Percentiles rank a stretch among this genome's conserved stretches.
phyloP scores from a whole-genome alignment of 2,113 vertebrate species.

The Natator depressus region DNA sequence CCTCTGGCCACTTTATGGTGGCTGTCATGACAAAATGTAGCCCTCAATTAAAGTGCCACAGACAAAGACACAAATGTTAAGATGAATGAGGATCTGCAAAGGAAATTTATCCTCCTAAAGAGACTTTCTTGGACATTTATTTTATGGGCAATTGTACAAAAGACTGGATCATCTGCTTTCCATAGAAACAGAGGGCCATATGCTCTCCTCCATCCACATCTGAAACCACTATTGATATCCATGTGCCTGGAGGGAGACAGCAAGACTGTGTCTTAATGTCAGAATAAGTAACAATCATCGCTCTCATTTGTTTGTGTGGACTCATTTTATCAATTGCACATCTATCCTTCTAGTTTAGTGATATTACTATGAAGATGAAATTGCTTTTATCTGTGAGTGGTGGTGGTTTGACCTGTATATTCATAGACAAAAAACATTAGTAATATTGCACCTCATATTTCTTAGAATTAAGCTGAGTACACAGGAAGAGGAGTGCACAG shows the following conservation, averaged over 20 bases:
- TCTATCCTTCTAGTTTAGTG: not conserved
- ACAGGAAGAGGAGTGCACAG: slow-evolving; percentile 40
- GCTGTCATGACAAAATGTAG: not conserved
- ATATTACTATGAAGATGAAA: slow-evolving; percentile 20
- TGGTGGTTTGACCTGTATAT: slow-evolving; percentile 36
- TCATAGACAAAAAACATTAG: not conserved
- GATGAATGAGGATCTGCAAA: not conserved
- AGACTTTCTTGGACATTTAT: not conserved
- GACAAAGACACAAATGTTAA: accelerated
- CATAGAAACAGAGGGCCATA: not conserved
- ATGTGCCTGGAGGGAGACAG: not conserved
- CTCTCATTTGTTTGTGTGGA: slow-evolving; percentile 17
- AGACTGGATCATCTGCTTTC: not conserved
- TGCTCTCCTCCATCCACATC: not conserved
- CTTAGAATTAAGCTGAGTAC: not conserved
- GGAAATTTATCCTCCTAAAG: not conserved
- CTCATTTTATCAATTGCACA: slow-evolving; percentile 5
- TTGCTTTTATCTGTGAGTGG: slow-evolving; percentile 40
- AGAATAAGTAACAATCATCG: not conserved
- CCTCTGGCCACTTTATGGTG: not conserved
- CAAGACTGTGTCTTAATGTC: not conserved
- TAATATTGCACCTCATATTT: not conserved
- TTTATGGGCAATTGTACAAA: not conserved
- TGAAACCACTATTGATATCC: not conserved
- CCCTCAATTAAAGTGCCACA: not conserved